These are phyloP conservation scores for Leiothrix lutea DNA, from an alignment of 2,113 vertebrate species.

Conservation along the genomic window DNA sequence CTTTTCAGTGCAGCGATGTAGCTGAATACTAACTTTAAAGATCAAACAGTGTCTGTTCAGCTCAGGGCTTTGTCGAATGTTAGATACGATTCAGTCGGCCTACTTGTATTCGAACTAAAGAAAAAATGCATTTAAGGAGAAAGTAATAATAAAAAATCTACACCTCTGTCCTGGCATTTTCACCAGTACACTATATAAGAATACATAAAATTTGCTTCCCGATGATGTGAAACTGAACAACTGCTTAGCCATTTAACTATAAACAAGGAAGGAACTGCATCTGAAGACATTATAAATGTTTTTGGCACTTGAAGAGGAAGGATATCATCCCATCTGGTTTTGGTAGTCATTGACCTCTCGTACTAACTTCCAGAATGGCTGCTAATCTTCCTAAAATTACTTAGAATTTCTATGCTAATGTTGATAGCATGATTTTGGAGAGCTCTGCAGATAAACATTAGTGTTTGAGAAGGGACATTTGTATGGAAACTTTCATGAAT, in stretches of 20 bases:
- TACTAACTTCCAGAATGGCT: neutral
- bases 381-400: constrained; percentile 10
- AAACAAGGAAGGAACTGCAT: neutral
- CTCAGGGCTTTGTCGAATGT: neutral
- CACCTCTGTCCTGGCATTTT: neutral
- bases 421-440: neutral
- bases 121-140: neutral
- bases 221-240: neutral
- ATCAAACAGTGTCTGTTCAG: neutral
- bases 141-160: neutral
- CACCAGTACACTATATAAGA: neutral
- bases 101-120: neutral
- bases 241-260: neutral
- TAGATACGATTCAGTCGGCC: neutral
- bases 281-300: neutral
- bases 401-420: neutral
- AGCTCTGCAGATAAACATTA: neutral
- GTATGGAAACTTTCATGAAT: neutral
- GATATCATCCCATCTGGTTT: neutral
- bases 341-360: neutral
- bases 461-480: neutral
- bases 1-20: neutral
- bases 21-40: neutral
- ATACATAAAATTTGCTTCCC: neutral
- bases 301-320: neutral